phyloP scores from a whole-genome alignment of 2,113 vertebrate species.

The Cichladusa arquata region DNA sequence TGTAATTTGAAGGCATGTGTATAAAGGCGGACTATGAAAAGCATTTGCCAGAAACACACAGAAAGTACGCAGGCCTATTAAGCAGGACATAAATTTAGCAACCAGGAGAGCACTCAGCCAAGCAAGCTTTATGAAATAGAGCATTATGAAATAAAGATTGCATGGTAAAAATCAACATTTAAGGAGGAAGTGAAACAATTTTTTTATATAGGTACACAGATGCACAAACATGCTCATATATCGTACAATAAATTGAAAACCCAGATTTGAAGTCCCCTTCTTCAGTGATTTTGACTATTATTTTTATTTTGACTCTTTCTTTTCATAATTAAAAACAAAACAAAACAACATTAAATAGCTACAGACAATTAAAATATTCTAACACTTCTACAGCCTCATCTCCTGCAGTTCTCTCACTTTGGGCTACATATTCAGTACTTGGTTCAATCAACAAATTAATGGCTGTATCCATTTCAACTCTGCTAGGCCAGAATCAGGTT shows the following conservation, averaged over 20 bases:
- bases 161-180: neutral
- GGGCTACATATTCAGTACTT: neutral
- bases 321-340: neutral
- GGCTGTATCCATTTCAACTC: neutral
- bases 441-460: neutral
- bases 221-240: neutral
- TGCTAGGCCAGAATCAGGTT: neutral
- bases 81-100: neutral
- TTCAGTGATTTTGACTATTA: neutral
- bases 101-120: neutral
- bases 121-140: neutral
- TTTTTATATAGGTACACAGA: neutral
- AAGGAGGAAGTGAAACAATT: neutral
- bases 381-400: neutral
- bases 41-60: neutral
- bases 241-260: neutral
- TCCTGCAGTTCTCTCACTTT: neutral
- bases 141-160: neutral
- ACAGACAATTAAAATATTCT: neutral
- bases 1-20: neutral
- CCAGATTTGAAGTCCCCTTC: neutral
- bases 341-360: neutral
- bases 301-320: neutral
- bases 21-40: neutral
- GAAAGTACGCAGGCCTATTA: neutral